Percentiles rank a stretch among this genome's conserved stretches.
Conservation (phyloP, 2,888 invertebrate species). For the Osmoderma eremita region DNA sequence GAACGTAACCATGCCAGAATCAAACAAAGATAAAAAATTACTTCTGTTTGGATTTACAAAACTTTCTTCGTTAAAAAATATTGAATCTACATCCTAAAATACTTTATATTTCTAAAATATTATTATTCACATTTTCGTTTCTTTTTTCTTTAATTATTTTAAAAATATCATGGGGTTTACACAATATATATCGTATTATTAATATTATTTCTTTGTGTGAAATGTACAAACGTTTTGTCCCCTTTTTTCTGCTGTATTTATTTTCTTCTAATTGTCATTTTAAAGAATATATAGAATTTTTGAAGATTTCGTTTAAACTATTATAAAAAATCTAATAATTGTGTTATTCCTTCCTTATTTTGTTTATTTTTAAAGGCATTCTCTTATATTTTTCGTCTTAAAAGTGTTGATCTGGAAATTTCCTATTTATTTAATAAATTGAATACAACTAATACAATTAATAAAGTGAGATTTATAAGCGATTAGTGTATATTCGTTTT, state of each 20-base stretch:
- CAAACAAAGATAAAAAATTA: slow-evolving; percentile 12
- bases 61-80: slow-evolving; percentile 38
- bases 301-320: slow-evolving; percentile 5
- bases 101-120: slow-evolving; percentile 40
- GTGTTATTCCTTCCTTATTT: neutral
- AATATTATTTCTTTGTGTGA: slow-evolving; percentile 22
- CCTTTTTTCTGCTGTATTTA: neutral
- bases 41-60: slow-evolving; percentile 42
- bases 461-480: slow-evolving; percentile 17
- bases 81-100: slow-evolving; percentile 37
- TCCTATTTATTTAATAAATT: neutral
- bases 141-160: slow-evolving; percentile 18
- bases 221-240: slow-evolving; percentile 32
- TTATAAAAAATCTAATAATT: slow-evolving; percentile 29
- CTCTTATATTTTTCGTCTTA: slow-evolving; percentile 4
- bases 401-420: neutral
- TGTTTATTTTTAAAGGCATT: slow-evolving; percentile 29
- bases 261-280: slow-evolving; percentile 5
- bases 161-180: slow-evolving; percentile 42
- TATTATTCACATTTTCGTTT: slow-evolving; percentile 39
- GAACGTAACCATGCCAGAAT: neutral
- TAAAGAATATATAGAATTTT: slow-evolving; percentile 12
- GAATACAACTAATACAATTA: neutral
- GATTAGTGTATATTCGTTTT: slow-evolving; percentile 15
- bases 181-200: slow-evolving; percentile 23